Conservation (phyloP, 2,888 invertebrate species). For the Monoplex corrugatus region DNA sequence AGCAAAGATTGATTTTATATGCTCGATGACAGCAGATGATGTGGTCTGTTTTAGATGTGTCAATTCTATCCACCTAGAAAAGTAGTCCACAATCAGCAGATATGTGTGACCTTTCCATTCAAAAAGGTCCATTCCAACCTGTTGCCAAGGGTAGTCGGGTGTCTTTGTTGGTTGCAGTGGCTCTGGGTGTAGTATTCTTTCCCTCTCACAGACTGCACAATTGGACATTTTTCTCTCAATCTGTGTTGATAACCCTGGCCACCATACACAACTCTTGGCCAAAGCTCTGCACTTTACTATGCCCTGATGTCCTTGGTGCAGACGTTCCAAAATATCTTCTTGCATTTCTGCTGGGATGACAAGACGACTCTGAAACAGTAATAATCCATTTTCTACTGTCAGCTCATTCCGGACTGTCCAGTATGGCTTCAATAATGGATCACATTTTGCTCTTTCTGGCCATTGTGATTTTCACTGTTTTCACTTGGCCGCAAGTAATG, state of each 20-base stretch:
- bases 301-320: constrained; percentile 5
- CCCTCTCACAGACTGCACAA: neutral
- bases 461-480: neutral
- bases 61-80: neutral
- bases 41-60: constrained; percentile 5
- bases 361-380: neutral
- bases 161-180: constrained; percentile 1
- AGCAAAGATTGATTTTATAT: constrained; percentile 25
- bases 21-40: constrained; percentile 30
- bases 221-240: neutral
- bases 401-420: neutral
- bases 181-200: neutral
- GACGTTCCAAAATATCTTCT: neutral
- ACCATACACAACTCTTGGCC: neutral
- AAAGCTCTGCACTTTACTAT: neutral
- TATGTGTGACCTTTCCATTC: neutral
- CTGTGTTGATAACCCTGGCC: neutral
- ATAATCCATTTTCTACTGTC: neutral
- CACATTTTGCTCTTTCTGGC: neutral
- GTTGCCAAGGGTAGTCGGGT: neutral
- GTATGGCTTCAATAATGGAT: neutral
- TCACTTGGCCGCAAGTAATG: neutral
- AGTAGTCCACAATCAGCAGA: neutral
- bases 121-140: neutral
- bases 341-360: neutral